A percentile compares a stretch with the other conserved stretches of the same genome.
phyloP scores from a whole-genome alignment of 2,888 invertebrate genomes.

The Xanthia togata region DNA sequence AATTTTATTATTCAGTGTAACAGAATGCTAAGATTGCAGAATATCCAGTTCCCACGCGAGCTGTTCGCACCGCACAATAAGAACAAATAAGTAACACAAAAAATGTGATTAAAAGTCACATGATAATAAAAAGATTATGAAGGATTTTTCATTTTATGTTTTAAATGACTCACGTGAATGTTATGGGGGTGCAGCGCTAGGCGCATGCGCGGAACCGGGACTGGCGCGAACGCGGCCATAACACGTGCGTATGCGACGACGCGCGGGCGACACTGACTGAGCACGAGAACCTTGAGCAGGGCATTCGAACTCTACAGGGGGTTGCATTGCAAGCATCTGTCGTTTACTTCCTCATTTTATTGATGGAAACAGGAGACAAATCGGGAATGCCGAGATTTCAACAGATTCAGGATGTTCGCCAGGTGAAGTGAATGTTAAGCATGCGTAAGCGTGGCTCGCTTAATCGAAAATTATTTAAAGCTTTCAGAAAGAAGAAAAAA shows the following conservation, averaged over 20 bases:
- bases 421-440: not conserved
- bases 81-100: slow-evolving; percentile 52
- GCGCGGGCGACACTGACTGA: slow-evolving; percentile 69
- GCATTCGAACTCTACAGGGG: slow-evolving; percentile 56
- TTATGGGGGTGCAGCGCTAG: slow-evolving; percentile 86
- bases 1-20: slow-evolving; percentile 75
- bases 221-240: slow-evolving; percentile 76
- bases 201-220: slow-evolving; percentile 85
- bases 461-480: not conserved
- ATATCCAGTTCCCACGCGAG: slow-evolving; percentile 82
- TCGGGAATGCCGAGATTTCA: slow-evolving; percentile 34
- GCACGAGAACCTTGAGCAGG: slow-evolving; percentile 37
- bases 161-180: slow-evolving; percentile 83
- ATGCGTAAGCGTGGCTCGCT: not conserved
- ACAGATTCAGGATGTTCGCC: slow-evolving; percentile 35
- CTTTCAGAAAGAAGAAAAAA: too few relatives aligned
- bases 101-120: slow-evolving; percentile 38
- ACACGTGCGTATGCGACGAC: slow-evolving; percentile 75
- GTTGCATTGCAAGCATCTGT: slow-evolving; percentile 61
- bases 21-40: slow-evolving; percentile 85
- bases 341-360: slow-evolving; percentile 65
- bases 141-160: slow-evolving; percentile 15
- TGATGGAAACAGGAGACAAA: slow-evolving; percentile 34
- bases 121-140: slow-evolving; percentile 11
- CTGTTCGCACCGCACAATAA: slow-evolving; percentile 64